Evolutionary conservation across 2,888 invertebrate genomes (phyloP).

Genomic region (Endotricha flammealis): DNA sequence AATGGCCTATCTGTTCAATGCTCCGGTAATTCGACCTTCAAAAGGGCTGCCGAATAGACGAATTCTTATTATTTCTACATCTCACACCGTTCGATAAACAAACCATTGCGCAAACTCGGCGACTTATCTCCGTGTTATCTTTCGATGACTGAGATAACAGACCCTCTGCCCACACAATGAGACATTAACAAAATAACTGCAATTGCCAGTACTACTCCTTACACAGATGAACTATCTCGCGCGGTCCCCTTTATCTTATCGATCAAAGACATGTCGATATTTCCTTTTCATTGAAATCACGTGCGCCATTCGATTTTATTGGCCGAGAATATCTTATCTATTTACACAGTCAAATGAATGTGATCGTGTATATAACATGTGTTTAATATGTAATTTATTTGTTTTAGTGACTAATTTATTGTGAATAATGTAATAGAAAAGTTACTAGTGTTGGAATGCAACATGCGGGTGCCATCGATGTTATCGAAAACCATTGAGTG

Average conservation of each 20-base stretch:
- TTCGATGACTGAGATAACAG: constrained; percentile 37
- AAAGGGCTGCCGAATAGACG: neutral
- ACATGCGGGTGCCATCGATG: constrained; percentile 34
- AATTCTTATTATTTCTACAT: constrained; percentile 3
- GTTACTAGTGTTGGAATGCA: constrained; percentile 1
- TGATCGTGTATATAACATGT: constrained; percentile 25
- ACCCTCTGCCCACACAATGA: constrained; percentile 35
- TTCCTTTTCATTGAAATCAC: constrained; percentile 48
- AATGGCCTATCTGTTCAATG: too few species aligned
- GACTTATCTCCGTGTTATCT: constrained; percentile 20
- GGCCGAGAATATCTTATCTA: constrained; percentile 38
- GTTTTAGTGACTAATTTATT: constrained; percentile 3
- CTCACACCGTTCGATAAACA: constrained; percentile 17
- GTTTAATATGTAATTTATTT: constrained; percentile 13
- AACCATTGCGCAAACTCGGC: constrained; percentile 19
- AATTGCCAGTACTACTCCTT: constrained; percentile 33
- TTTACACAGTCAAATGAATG: constrained; percentile 39
- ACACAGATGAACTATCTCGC: constrained; percentile 44
- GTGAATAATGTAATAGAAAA: neutral
- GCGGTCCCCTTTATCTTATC: constrained; percentile 50
- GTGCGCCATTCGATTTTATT: constrained; percentile 53
- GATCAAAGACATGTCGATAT: constrained; percentile 48
- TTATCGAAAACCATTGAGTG: constrained; percentile 50
- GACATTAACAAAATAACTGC: constrained; percentile 23
- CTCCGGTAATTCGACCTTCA: neutral